Evolutionary conservation across 2,797 vertebrate genomes (phyloP), one percentile per base, ranked within the genome.

Genomic region (Micrastur ruficollis): DNA sequence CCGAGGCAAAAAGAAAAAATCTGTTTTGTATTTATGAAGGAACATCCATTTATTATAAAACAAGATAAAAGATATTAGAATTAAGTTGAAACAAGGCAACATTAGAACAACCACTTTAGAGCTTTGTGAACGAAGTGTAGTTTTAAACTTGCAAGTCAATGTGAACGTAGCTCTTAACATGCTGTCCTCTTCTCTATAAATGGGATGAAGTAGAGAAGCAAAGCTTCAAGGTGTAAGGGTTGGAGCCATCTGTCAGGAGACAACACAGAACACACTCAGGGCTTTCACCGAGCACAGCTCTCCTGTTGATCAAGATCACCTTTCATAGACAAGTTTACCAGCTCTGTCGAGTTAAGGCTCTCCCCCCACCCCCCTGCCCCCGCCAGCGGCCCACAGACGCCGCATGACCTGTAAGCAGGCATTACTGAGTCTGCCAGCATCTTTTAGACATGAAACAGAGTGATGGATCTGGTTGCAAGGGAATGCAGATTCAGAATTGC

Each of bases 211-310:
- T 98, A 95, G 99, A 99, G 98, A 99, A 99, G 97, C 99, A 99
- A 95, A 99, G 98, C 95, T 99, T 99, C 98, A 99, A 96, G 55
- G 99, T 99, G 83, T 99, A 99, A 16, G 99, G 99, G 95, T 99
- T 99, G 95, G 98, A 98, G 91, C 98, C 98, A 98, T 98, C 98
- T 98, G 98, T 74, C 95, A 97, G 89, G 81, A 97, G 87, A 97
- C 63, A 97, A 97, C 47, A 89, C 8, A 53, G 5, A 92, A 94
- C 86, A 86, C 7, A 78, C 40, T 47, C 15, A 96, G 81, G 67
- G 47, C 16, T 46, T 74, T 62, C 23, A 42, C 10, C 25, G 56
- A 26, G 75, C 36, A 31, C 8, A 71, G 63, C 50, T 47, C 34
- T 89, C 32, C 84, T 58, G 52, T 40, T 56, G 31, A 82, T 10